These are phyloP conservation scores for Harpalus rufipes DNA, from an alignment of 2,888 invertebrate genomes.

Conservation along the genomic window DNA sequence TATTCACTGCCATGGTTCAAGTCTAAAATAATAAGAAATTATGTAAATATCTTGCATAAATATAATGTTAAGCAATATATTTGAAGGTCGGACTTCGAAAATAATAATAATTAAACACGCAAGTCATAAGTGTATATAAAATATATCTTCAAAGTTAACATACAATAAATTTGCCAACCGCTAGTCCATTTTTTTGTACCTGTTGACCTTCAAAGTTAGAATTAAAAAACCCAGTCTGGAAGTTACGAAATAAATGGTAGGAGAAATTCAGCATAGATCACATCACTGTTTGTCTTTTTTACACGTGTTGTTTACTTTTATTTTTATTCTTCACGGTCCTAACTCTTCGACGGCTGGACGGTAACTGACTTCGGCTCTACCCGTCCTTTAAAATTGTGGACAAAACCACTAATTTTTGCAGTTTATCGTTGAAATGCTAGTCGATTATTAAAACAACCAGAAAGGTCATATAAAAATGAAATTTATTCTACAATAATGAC, in stretches of 20 bases:
- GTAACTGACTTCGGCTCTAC: not conserved
- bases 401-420: not conserved
- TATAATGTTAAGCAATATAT: conserved; percentile 10
- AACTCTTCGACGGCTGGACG: not conserved
- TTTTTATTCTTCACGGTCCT: not conserved
- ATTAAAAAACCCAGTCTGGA: no score
- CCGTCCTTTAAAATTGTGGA: not conserved
- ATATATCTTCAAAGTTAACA: not conserved
- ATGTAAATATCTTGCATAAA: not conserved
- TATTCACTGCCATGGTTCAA: conserved; percentile 8
- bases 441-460: not conserved
- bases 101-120: not conserved
- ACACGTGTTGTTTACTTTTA: not conserved
- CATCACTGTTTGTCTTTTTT: no score
- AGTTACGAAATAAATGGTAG: no score
- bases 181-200: not conserved
- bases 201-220: not conserved
- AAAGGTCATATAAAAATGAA: not conserved
- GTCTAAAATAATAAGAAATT: conserved; percentile 9
- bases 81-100: conserved; percentile 12
- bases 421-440: not conserved
- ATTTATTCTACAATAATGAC: not conserved
- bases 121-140: not conserved
- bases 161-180: no score
- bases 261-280: no score